Conservation (phyloP, 2,113 vertebrate genomes). For the Sylvietta virens region DNA sequence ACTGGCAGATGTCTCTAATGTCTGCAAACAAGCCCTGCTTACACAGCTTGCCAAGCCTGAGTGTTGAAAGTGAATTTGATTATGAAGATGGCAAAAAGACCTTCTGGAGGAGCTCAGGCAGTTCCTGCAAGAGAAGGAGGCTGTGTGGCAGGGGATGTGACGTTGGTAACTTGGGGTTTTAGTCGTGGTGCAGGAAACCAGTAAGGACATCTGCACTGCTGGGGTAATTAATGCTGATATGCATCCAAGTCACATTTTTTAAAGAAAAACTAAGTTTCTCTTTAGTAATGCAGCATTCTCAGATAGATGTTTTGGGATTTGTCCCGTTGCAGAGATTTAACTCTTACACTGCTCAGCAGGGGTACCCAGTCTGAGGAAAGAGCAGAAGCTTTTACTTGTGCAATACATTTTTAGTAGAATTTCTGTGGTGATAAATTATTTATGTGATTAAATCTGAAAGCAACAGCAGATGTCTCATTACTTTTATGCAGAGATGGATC, state of each 20-base stretch:
- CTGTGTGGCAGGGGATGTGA: background rate
- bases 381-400: background rate
- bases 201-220: background rate
- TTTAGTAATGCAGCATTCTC: background rate
- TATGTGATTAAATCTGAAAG: background rate
- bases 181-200: background rate
- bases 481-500: background rate
- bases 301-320: background rate
- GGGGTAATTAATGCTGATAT: background rate
- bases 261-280: background rate
- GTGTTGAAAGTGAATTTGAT: background rate
- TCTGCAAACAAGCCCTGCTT: background rate
- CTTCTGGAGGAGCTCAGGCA: background rate
- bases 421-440: background rate
- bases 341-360: background rate
- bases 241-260: background rate
- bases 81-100: background rate
- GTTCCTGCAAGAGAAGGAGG: background rate
- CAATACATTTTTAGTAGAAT: background rate
- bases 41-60: background rate
- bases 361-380: background rate
- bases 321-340: background rate
- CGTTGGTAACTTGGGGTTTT: background rate
- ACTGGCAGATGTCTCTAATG: background rate
- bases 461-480: background rate